Base-by-base conservation (phyloP, 2,113 vertebrate genomes). In the Eubucco bourcierii region DNA sequence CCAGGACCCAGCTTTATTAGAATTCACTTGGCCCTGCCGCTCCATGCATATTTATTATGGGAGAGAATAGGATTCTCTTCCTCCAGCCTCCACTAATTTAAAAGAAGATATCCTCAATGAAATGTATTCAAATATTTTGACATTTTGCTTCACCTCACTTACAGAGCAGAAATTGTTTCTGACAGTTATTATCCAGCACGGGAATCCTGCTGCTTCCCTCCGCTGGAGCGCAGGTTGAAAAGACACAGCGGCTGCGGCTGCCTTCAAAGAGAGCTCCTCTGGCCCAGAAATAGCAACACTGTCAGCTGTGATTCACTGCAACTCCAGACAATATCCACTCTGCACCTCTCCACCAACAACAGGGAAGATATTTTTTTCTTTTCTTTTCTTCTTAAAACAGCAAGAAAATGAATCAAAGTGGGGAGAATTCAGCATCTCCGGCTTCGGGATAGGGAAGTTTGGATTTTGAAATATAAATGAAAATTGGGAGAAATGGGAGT, bases 101-200 rank as follows among this genome's bases (percentile, higher is more conserved):
- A 98, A 98, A 98, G 98, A 98, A 98, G 98, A 98, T 98, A 98
- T 98, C 98, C 98, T 98, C 98, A 98, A 98, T 98, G 98, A 98
- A 99, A 99, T 98, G 98, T 99, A 99, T 99, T 99, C 98, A 99
- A 99, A 99, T 99, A 99, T 99, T 99, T 99, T 99, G 99, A 99
- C 99, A 99, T 99, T 99, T 99, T 98, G 98, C 98, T 98, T 99
- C 98, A 98, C 98, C 98, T 99, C 99, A 99, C 99, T 99, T 99
- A 98, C 98, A 98, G 98, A 99, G 98, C 98, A 99, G 98, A 99
- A 99, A 99, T 99, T 98, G 99, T 99, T 99, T 99, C 98, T 99
- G 99, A 99, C 99, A 99, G 99, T 98, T 98, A 98, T 98, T 98
- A 98, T 99, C 99, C 98, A 98, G 98, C 94, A 96, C 94, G 72